phyloP scores from a whole-genome alignment of 2,113 vertebrate species.

The Pagrus major region DNA sequence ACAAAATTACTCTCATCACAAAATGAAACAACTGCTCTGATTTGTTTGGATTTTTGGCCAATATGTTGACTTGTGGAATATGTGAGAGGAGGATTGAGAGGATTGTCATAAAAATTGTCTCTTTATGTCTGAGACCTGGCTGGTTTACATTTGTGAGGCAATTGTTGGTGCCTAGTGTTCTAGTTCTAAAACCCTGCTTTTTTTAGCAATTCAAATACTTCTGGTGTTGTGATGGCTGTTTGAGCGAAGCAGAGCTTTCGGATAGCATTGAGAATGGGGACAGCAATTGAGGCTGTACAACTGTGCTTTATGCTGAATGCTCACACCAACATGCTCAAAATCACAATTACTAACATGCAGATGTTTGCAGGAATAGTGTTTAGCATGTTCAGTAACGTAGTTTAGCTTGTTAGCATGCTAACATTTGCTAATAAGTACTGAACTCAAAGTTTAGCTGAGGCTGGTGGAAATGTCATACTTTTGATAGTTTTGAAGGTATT shows the following conservation, averaged over 20 bases:
- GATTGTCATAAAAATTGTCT: background rate
- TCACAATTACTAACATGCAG: too few species aligned
- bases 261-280: background rate
- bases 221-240: background rate
- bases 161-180: background rate
- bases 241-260: background rate
- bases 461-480: too few species aligned
- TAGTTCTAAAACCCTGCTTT: background rate
- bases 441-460: too few species aligned
- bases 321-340: too few species aligned
- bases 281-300: too few species aligned
- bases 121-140: background rate
- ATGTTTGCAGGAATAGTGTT: too few species aligned
- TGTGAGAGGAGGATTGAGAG: background rate
- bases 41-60: background rate
- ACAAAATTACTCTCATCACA: conserved; percentile 15
- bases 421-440: too few species aligned
- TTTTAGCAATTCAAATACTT: background rate
- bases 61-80: background rate
- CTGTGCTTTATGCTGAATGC: too few species aligned
- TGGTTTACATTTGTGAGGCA: background rate
- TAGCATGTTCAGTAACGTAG: too few species aligned
- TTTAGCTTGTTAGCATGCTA: too few species aligned
- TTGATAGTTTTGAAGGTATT: too few species aligned
- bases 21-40: background rate